Evolutionary conservation across 2,113 vertebrate genomes (phyloP).

Genomic region (Zosterops hypoxanthus): DNA sequence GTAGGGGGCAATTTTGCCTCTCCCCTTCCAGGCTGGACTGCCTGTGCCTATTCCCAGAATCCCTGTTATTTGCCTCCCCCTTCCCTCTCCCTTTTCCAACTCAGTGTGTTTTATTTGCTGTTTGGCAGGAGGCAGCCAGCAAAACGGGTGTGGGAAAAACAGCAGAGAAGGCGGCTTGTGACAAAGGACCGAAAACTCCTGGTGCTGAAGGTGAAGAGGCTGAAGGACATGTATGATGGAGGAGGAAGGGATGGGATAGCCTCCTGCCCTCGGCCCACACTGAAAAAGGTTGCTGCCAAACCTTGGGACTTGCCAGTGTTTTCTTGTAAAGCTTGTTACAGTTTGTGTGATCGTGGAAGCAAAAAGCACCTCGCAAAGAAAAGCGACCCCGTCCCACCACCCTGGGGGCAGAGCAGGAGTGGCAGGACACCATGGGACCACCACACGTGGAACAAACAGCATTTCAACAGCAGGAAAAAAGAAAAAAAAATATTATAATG

Average conservation of each 20-base stretch:
- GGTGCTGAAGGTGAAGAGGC: conserved; percentile 25
- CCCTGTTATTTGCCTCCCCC: background rate
- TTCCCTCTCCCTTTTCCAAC: background rate
- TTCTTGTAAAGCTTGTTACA: conserved; percentile 74
- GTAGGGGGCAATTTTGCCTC: background rate
- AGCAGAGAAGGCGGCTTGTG: background rate
- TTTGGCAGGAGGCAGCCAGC: conserved; percentile 75
- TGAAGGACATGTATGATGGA: conserved; percentile 69
- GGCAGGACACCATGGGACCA: conserved; percentile 53
- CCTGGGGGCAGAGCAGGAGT: background rate
- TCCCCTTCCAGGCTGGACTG: background rate
- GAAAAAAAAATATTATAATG: background rate
- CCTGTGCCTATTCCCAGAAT: background rate
- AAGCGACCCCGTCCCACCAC: conserved; percentile 1
- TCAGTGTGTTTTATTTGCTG: background rate
- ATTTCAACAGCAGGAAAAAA: background rate
- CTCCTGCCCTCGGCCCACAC: conserved; percentile 27
- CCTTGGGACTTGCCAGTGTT: conserved; percentile 74
- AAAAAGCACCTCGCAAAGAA: conserved; percentile 48
- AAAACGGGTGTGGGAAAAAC: conserved; percentile 50
- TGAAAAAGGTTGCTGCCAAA: conserved; percentile 63
- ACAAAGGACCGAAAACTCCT: background rate
- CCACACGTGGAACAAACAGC: conserved; percentile 28
- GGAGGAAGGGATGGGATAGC: conserved; percentile 48
- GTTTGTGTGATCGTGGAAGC: conserved; percentile 77